A percentile compares a stretch with the other conserved stretches of the same genome.
phyloP scores from a whole-genome alignment of 2,113 vertebrate genomes.

The Salvator merianae region DNA sequence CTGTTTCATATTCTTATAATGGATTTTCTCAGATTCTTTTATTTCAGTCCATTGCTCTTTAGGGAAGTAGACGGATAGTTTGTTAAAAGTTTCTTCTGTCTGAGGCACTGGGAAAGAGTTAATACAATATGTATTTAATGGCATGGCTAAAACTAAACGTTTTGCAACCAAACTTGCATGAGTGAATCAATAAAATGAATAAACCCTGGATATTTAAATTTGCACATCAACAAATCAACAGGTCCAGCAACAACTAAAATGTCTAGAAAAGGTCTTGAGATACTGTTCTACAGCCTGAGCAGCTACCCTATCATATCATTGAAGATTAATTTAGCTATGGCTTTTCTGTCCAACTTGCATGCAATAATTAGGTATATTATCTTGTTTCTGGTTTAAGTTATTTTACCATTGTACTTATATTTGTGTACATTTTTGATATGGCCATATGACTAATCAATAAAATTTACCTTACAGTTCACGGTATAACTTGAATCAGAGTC shows the following conservation, averaged over 20 bases:
- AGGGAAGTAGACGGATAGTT: conserved; percentile 59
- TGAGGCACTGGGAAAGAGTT: not conserved
- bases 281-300: not conserved
- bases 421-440: no score
- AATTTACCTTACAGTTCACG: no score
- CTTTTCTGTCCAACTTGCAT: not conserved
- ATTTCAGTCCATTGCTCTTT: conserved; percentile 58
- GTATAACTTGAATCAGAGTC: no score
- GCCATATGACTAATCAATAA: no score
- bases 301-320: not conserved
- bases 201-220: not conserved
- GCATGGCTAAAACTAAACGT: not conserved
- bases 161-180: not conserved
- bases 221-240: not conserved
- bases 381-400: no score
- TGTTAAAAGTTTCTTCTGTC: conserved; percentile 47
- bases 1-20: conserved; percentile 59
- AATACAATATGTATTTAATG: not conserved
- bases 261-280: not conserved
- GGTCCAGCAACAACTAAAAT: not conserved
- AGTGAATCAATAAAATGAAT: not conserved
- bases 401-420: no score
- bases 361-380: no score
- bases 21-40: conserved; percentile 60
- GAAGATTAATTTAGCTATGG: not conserved